Conservation (phyloP, 1,140 invertebrate genomes). For the Ips nitidus region DNA sequence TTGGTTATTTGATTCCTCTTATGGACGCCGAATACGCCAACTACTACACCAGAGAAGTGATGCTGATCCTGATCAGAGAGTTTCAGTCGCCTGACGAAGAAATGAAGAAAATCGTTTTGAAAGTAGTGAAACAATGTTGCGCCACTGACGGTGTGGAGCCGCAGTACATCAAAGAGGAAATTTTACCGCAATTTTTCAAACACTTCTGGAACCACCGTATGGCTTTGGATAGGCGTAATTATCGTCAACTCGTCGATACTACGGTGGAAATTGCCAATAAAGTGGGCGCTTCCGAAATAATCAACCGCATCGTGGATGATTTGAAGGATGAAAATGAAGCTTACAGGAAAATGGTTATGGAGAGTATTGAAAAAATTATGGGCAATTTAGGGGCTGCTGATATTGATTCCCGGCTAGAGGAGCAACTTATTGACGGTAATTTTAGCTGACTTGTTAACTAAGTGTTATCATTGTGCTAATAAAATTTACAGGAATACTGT, state of each 20-base stretch:
- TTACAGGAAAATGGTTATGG: constrained; percentile 99
- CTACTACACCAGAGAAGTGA: constrained; percentile 99
- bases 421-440: constrained; percentile 95
- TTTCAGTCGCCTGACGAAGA: constrained; percentile 99
- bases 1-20: constrained; percentile 97
- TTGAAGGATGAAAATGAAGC: constrained; percentile 99
- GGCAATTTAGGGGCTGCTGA: constrained; percentile 96
- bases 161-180: constrained; percentile 99
- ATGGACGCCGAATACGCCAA: constrained; percentile 99
- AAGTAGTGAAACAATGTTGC: constrained; percentile 99
- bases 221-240: constrained; percentile 97
- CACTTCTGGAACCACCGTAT: constrained; percentile 99
- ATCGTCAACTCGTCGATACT: constrained; percentile 96
- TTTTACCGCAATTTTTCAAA: constrained; percentile 98
- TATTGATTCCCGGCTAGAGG: constrained; percentile 96
- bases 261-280: constrained; percentile 99
- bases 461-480: background rate
- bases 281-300: constrained; percentile 98
- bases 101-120: constrained; percentile 99
- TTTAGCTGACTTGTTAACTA: background rate
- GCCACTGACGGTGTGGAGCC: constrained; percentile 99
- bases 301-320: constrained; percentile 97
- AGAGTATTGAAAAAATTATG: constrained; percentile 99
- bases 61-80: constrained; percentile 98
- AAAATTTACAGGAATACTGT: constrained; percentile 69